Percentiles rank a stretch among this genome's conserved stretches.
phyloP scores from a whole-genome alignment of 2,888 invertebrate species.

The Acleris emargana region DNA sequence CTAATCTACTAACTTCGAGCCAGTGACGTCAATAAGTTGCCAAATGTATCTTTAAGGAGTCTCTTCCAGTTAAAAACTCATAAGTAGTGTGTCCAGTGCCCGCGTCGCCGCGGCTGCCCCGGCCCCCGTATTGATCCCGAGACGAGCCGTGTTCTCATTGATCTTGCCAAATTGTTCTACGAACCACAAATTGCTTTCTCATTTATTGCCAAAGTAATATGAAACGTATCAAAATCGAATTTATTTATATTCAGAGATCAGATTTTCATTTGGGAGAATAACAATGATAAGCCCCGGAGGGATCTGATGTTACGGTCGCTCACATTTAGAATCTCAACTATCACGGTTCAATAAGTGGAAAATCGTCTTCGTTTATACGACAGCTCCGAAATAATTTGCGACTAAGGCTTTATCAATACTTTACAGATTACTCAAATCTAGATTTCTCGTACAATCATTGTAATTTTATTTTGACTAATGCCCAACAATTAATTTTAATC shows the following conservation, averaged over 20 bases:
- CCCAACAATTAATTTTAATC: too few relatives aligned
- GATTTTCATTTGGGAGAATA: constrained; percentile 25
- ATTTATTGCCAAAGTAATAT: constrained; percentile 25
- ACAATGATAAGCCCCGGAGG: background rate
- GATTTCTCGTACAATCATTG: too few relatives aligned
- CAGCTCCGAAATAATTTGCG: background rate
- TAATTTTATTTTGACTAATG: too few relatives aligned
- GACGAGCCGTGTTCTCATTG: constrained; percentile 49
- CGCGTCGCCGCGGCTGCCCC: constrained; percentile 36
- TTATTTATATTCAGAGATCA: constrained; percentile 18
- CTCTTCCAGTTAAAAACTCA: constrained; percentile 36
- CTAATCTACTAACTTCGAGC: too few relatives aligned
- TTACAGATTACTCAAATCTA: too few relatives aligned
- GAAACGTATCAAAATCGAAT: constrained; percentile 23
- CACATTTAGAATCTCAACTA: background rate
- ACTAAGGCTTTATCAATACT: too few relatives aligned
- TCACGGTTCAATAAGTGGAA: background rate
- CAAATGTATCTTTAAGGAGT: background rate
- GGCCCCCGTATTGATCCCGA: constrained; percentile 59
- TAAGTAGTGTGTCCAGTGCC: constrained; percentile 59
- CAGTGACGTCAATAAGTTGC: too few relatives aligned
- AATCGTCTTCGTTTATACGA: background rate
- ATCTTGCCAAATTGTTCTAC: constrained; percentile 63
- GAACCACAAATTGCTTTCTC: constrained; percentile 59
- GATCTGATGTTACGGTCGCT: background rate